Evolutionary conservation across 2,888 invertebrate genomes (phyloP).

Genomic region (Dynastes grantii): DNA sequence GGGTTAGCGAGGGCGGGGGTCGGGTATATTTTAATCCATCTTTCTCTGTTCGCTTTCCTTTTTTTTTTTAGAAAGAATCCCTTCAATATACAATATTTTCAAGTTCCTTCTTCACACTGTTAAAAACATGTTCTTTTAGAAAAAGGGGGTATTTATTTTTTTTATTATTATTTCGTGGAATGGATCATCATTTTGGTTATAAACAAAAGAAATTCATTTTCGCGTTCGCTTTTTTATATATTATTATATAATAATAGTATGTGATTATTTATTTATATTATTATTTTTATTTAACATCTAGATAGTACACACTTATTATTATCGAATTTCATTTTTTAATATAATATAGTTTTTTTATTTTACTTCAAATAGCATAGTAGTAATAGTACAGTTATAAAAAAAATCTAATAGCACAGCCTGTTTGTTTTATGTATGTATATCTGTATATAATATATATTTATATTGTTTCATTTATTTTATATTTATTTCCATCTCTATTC

Average conservation of each 20-base stretch:
- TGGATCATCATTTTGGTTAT: conserved; percentile 7
- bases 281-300: conserved; percentile 23
- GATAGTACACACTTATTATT: conserved; percentile 15
- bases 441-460: conserved; percentile 14
- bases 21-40: neutral
- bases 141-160: conserved; percentile 5
- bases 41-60: neutral
- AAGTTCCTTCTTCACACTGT: neutral
- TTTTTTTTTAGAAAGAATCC: neutral
- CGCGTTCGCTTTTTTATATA: neutral
- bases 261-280: conserved; percentile 11
- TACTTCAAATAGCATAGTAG: conserved; percentile 2
- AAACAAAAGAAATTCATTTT: neutral
- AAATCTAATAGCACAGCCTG: conserved; percentile 55
- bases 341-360: neutral
- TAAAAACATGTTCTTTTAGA: neutral
- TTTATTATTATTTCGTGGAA: conserved; percentile 9
- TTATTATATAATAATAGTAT: conserved; percentile 31
- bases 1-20: neutral
- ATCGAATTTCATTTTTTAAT: neutral
- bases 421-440: conserved; percentile 49
- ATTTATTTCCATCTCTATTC: conserved; percentile 14
- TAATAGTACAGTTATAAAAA: conserved; percentile 54
- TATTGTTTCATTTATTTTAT: conserved; percentile 5
- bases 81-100: too few species aligned